Percentiles rank a stretch among this genome's conserved stretches.
Conservation (phyloP, 2,888 invertebrate species). For the Dichetophora obliterata region DNA sequence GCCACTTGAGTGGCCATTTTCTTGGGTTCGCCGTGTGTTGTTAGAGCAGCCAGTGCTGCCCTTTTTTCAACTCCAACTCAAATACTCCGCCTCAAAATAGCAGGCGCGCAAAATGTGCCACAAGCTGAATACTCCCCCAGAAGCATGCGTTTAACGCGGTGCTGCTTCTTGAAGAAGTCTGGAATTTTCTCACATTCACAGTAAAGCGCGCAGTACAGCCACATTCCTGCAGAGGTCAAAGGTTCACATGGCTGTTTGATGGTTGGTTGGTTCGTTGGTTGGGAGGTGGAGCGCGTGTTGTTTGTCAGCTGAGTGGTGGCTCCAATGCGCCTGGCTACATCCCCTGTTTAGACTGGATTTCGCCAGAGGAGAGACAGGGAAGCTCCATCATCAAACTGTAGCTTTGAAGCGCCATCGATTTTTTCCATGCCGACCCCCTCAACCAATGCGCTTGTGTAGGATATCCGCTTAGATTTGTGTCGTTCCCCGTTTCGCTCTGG, state of each 20-base stretch:
- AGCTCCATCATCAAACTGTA: background rate
- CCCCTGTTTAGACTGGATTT: background rate
- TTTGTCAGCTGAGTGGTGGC: background rate
- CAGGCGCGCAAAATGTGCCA: conserved; percentile 56
- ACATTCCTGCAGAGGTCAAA: conserved; percentile 24
- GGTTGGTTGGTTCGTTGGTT: background rate
- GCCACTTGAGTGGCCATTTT: conserved; percentile 19
- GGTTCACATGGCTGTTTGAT: background rate
- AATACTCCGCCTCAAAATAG: conserved; percentile 65
- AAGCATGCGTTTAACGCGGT: background rate
- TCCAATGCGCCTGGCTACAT: background rate
- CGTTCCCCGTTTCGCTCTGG: background rate
- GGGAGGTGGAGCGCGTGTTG: background rate
- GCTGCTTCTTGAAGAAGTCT: conserved; percentile 11
- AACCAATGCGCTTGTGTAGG: background rate
- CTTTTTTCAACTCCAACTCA: conserved; percentile 64
- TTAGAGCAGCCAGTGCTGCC: conserved; percentile 25
- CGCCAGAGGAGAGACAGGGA: background rate
- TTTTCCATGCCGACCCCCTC: background rate
- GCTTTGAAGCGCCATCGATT: background rate
- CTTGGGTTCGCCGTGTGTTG: background rate
- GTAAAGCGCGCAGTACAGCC: background rate
- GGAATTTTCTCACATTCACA: background rate
- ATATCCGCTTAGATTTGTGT: no score
- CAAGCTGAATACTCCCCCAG: conserved; percentile 17